Conservation (phyloP, 2,888 invertebrate genomes). For the Drosophila glabriapex region DNA sequence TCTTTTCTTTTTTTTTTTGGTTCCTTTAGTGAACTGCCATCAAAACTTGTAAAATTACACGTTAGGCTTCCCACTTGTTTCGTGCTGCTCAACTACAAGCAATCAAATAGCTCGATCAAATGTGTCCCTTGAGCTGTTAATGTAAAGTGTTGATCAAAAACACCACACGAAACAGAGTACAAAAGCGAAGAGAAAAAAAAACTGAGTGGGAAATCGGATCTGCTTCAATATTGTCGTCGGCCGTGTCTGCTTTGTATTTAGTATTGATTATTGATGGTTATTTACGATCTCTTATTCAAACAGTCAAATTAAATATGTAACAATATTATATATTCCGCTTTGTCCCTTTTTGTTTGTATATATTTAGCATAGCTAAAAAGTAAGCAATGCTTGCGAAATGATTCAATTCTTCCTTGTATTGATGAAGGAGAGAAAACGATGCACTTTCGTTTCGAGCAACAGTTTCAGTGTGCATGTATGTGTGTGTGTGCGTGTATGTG, state of each 20-base stretch:
- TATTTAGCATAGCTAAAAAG: neutral
- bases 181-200: neutral
- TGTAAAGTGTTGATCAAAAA: neutral
- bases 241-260: neutral
- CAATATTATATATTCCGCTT: neutral
- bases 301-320: neutral
- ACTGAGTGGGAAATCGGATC: neutral
- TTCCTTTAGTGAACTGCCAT: neutral
- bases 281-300: neutral
- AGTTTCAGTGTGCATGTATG: conserved; percentile 7
- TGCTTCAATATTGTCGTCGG: neutral
- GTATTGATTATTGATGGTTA: neutral
- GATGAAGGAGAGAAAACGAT: neutral
- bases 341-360: neutral
- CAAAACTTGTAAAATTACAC: neutral
- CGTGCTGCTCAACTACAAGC: neutral
- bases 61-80: neutral
- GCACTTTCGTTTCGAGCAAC: conserved; percentile 9
- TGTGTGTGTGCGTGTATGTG: neutral
- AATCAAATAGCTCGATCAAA: neutral
- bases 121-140: neutral
- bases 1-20: neutral
- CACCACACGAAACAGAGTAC: neutral
- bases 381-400: neutral
- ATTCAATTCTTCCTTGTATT: neutral